Conservation (phyloP, 2,113 vertebrate genomes). For the Brachypodius melanocephalos region DNA sequence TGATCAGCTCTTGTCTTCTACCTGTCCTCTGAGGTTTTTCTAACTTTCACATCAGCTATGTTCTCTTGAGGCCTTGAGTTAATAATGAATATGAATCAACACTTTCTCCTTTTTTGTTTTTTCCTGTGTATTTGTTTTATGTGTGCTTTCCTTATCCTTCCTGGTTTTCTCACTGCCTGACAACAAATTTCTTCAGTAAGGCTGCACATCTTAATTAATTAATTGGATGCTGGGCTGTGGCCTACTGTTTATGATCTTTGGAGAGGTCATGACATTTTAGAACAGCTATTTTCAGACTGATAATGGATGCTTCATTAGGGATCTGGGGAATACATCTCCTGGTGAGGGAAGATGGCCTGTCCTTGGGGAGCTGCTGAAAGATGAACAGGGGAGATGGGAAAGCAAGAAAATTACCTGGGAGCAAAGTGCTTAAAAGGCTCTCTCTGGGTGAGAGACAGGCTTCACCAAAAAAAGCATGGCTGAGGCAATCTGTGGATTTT, state of each 20-base stretch:
- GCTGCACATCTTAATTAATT: neutral
- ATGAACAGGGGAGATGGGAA: neutral
- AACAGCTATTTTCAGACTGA: neutral
- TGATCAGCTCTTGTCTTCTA: neutral
- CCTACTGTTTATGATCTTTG: neutral
- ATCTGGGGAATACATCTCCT: neutral
- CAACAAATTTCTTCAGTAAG: neutral
- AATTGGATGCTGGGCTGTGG: neutral
- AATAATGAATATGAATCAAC: constrained; percentile 1
- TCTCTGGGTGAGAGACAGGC: neutral
- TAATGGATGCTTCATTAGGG: neutral
- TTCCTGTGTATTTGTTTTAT: neutral
- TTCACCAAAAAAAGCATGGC: neutral
- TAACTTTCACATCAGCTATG: neutral
- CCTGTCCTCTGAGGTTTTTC: neutral
- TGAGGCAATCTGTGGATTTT: neutral
- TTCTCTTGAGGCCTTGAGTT: neutral
- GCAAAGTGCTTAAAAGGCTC: neutral
- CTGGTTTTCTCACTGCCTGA: neutral
- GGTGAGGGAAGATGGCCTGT: neutral
- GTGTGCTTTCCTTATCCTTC: neutral
- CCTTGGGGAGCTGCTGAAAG: neutral
- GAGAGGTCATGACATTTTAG: neutral
- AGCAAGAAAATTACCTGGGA: neutral
- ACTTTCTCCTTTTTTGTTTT: neutral